Conservation (phyloP, 1,140 invertebrate species). For the Pseudomyrmex flavicornis region DNA sequence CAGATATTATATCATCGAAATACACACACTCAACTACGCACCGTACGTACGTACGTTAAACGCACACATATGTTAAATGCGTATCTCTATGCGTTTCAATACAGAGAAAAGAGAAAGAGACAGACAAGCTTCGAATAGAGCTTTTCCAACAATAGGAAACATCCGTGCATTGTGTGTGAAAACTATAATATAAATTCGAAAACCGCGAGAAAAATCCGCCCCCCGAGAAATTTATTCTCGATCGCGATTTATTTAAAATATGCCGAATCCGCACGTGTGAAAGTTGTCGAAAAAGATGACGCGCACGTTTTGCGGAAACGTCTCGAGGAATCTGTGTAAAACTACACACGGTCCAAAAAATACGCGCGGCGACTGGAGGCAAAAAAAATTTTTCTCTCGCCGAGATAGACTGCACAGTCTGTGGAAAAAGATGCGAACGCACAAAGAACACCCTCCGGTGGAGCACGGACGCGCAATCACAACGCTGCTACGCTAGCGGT, state of each 20-base stretch:
- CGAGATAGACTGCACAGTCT: background rate
- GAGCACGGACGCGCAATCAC: background rate
- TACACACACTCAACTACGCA: background rate
- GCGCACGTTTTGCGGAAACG: background rate
- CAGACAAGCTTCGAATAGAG: no score
- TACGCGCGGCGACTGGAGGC: background rate
- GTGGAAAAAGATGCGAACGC: background rate
- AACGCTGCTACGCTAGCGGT: background rate
- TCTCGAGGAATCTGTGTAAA: background rate
- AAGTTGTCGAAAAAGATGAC: background rate
- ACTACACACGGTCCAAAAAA: background rate
- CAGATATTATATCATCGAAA: background rate
- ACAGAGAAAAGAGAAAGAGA: no score
- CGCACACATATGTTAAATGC: background rate
- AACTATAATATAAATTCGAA: background rate
- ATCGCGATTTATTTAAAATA: constrained; percentile 1
- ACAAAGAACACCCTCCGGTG: background rate
- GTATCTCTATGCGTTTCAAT: no score
- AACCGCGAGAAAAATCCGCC: background rate
- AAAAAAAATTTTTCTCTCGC: background rate
- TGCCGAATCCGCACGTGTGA: background rate
- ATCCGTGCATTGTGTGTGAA: no score
- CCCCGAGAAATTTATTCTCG: background rate
- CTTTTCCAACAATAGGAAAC: no score
- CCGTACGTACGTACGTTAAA: background rate